Base-by-base conservation (phyloP, 30 jellyfish, hydroid and myxozoan species). In the Phacellophora camtschatica region DNA sequence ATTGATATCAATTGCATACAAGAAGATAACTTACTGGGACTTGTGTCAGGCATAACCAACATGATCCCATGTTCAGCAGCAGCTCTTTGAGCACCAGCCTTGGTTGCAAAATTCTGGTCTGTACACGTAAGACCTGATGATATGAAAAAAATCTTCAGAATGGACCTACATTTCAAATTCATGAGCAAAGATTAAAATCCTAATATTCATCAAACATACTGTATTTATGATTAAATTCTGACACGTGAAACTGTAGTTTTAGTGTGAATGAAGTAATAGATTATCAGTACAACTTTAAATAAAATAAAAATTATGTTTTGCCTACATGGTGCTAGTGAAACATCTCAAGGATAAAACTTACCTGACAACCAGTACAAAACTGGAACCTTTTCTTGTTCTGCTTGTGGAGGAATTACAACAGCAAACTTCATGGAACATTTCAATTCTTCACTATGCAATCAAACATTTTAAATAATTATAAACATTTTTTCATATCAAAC, bases 281-380 rank as follows among this genome's bases (percentile, higher is more conserved):
- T n/a, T n/a, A n/a, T n/a, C n/a, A n/a, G n/a, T n/a, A n/a, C n/a
- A n/a, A n/a, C n/a, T n/a, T n/a, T n/a, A n/a, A n/a, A n/a, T n/a
- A n/a, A n/a, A n/a, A n/a, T n/a, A n/a, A n/a, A n/a, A n/a, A n/a
- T n/a, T n/a, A n/a, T n/a, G n/a, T n/a, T n/a, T n/a, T n/a, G n/a
- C n/a, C n/a, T n/a, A n/a, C n/a, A n/a, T n/a, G n/a, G n/a, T n/a
- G n/a, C n/a, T n/a, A n/a, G n/a, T n/a, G n/a, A n/a, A n/a, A n/a
- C n/a, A n/a, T n/a, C n/a, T n/a, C n/a, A n/a, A n/a, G n/a, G n/a
- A n/a, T n/a, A n/a, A n/a, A n/a, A n/a, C 34, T 25, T 28, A 85
- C 96, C 96, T 34, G 98, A 92, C 49, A 92, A 84, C 98, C 98
- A 92, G 35, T 92, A 92, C 58, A 92, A 36, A 11, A 92, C 98